Evolutionary conservation across 2,113 vertebrate genomes (phyloP).

Genomic region (Caloenas nicobarica): DNA sequence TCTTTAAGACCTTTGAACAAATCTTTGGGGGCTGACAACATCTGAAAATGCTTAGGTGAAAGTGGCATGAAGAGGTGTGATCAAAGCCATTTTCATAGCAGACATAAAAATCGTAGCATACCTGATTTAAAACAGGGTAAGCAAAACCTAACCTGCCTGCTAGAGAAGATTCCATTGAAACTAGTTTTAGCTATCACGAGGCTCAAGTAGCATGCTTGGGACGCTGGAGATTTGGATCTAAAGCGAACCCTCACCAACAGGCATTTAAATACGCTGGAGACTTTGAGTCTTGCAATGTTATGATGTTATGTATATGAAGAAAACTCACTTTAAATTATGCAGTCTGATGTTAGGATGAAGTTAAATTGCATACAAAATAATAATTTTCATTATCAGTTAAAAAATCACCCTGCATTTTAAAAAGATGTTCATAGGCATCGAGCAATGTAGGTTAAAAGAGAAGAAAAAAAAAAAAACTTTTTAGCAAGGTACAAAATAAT

Average conservation of each 20-base stretch:
- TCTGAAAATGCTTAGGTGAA: constrained; percentile 63
- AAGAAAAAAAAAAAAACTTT: constrained; percentile 44
- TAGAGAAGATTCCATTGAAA: constrained; percentile 52
- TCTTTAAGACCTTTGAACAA: constrained; percentile 60
- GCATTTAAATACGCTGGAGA: constrained; percentile 45
- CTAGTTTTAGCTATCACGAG: constrained; percentile 26
- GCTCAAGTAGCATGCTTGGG: constrained; percentile 27
- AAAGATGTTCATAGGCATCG: not conserved
- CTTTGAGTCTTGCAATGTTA: not conserved
- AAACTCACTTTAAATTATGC: constrained; percentile 58
- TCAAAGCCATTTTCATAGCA: constrained; percentile 60
- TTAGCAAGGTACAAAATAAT: constrained; percentile 51
- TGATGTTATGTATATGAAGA: constrained; percentile 55
- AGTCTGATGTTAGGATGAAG: constrained; percentile 55
- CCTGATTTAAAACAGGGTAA: constrained; percentile 63
- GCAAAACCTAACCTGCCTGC: constrained; percentile 44
- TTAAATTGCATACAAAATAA: constrained; percentile 55
- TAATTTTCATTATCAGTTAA: constrained; percentile 57
- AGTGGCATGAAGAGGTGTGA: constrained; percentile 57
- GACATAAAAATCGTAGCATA: constrained; percentile 43
- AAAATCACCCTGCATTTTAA: constrained; percentile 19
- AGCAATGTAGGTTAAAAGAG: constrained; percentile 56
- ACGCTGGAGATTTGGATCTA: constrained; percentile 54
- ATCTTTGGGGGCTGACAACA: constrained; percentile 46
- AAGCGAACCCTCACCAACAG: constrained; percentile 45